These are phyloP conservation scores for Gymnoscelis rufifasciata DNA, from an alignment of 2,888 invertebrate species.

Conservation along the genomic window DNA sequence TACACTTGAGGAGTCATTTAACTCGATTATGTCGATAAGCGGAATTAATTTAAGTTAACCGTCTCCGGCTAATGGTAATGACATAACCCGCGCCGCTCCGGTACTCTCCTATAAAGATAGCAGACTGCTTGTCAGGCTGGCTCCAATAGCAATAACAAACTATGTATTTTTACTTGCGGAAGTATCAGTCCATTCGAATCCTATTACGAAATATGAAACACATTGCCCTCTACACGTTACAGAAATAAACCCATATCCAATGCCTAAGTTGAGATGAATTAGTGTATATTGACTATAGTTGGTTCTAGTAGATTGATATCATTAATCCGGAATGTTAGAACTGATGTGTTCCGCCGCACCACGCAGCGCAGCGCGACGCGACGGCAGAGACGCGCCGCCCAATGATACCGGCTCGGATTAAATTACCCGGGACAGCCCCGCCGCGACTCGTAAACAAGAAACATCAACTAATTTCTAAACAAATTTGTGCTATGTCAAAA, in stretches of 20 bases:
- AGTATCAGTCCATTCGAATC: too few species aligned
- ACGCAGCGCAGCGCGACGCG: not conserved
- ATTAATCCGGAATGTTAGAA: too few species aligned
- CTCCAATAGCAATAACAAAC: not conserved
- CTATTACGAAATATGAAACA: too few species aligned
- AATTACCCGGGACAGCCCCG: slow-evolving; percentile 21
- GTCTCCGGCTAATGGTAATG: slow-evolving; percentile 38
- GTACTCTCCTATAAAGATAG: slow-evolving; percentile 53
- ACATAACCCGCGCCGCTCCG: slow-evolving; percentile 41
- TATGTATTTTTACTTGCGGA: not conserved
- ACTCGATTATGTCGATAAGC: slow-evolving; percentile 30
- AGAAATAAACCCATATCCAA: too few species aligned
- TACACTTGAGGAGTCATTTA: slow-evolving; percentile 12
- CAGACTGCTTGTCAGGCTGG: slow-evolving; percentile 46
- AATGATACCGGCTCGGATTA: slow-evolving; percentile 6
- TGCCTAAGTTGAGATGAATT: too few species aligned
- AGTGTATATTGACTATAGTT: too few species aligned
- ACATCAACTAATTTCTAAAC: slow-evolving; percentile 20
- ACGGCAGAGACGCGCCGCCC: not conserved
- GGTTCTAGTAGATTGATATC: too few species aligned
- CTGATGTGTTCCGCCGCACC: too few species aligned
- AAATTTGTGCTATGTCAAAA: slow-evolving; percentile 17
- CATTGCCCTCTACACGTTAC: too few species aligned
- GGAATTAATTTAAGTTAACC: slow-evolving; percentile 31
- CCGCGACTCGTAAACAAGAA: slow-evolving; percentile 18